Evolutionary conservation across 2,888 invertebrate genomes (phyloP).

Genomic region (Platerodrilus igneus): DNA sequence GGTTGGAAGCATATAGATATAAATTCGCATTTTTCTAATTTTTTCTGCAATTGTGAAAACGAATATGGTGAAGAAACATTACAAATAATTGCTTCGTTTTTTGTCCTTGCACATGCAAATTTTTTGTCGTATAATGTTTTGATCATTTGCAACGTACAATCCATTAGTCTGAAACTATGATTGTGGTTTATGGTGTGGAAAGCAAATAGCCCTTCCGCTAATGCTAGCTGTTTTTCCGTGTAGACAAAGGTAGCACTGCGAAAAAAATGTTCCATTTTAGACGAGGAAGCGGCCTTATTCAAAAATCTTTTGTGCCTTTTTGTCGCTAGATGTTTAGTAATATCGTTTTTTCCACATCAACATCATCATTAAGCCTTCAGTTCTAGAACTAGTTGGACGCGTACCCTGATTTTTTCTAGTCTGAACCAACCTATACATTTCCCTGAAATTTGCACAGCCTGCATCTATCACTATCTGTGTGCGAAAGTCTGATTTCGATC

Average conservation of each 20-base stretch:
- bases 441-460: too few relatives aligned
- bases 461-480: too few relatives aligned
- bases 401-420: too few relatives aligned
- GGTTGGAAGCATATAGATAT: conserved; percentile 12
- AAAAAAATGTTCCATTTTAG: conserved; percentile 8
- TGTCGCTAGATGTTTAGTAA: conserved; percentile 17
- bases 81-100: conserved; percentile 19
- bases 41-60: conserved; percentile 10
- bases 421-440: too few relatives aligned
- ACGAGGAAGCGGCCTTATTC: conserved; percentile 11
- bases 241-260: too few relatives aligned
- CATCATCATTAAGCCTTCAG: too few relatives aligned
- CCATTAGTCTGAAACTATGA: conserved; percentile 26
- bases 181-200: conserved; percentile 31
- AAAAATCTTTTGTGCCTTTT: conserved; percentile 9
- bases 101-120: conserved; percentile 23
- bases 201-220: conserved; percentile 28
- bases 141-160: conserved; percentile 27
- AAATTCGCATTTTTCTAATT: conserved; percentile 9
- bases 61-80: conserved; percentile 15
- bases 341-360: too few relatives aligned
- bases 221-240: conserved; percentile 26
- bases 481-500: too few relatives aligned
- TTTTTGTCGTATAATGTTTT: conserved; percentile 23
- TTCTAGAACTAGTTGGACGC: too few relatives aligned